Percentiles rank a stretch among this genome's conserved stretches.
Conservation (phyloP, 2,888 invertebrate genomes). For the Hydriomena furcata region DNA sequence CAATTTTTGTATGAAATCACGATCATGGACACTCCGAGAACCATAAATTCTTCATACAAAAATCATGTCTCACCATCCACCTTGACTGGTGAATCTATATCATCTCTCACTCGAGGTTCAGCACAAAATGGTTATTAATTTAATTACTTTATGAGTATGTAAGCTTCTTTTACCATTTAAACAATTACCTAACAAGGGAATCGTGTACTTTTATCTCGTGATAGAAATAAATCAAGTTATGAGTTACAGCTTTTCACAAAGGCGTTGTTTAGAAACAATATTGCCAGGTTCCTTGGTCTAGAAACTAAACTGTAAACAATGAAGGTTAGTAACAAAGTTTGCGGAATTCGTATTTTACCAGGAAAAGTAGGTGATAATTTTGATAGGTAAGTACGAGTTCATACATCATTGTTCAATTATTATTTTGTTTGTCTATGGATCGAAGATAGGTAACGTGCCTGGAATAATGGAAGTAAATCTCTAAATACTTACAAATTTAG, state of each 20-base stretch:
- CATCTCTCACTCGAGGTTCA: too few relatives aligned
- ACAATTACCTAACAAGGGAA: background rate
- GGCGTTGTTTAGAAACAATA: constrained; percentile 78
- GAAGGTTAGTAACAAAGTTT: constrained; percentile 9
- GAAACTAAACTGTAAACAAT: constrained; percentile 40
- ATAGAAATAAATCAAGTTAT: constrained; percentile 54
- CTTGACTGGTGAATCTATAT: too few relatives aligned
- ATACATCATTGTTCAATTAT: constrained; percentile 26
- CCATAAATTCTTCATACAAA: too few relatives aligned
- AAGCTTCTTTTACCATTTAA: background rate
- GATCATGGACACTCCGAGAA: too few relatives aligned
- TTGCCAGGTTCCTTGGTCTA: constrained; percentile 57
- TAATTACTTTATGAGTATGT: background rate
- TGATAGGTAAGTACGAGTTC: too few relatives aligned
- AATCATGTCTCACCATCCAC: too few relatives aligned
- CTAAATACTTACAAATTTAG: background rate
- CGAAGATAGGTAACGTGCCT: constrained; percentile 4
- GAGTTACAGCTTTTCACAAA: constrained; percentile 62
- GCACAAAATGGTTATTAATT: too few relatives aligned
- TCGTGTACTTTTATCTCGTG: constrained; percentile 25
- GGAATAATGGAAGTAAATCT: background rate
- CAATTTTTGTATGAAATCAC: too few relatives aligned
- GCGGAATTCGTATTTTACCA: constrained; percentile 31
- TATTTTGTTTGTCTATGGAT: constrained; percentile 24
- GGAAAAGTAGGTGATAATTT: constrained; percentile 38